These are phyloP conservation scores for Teleiodes luculella DNA, from an alignment of 2,888 invertebrate species.

Conservation along the genomic window DNA sequence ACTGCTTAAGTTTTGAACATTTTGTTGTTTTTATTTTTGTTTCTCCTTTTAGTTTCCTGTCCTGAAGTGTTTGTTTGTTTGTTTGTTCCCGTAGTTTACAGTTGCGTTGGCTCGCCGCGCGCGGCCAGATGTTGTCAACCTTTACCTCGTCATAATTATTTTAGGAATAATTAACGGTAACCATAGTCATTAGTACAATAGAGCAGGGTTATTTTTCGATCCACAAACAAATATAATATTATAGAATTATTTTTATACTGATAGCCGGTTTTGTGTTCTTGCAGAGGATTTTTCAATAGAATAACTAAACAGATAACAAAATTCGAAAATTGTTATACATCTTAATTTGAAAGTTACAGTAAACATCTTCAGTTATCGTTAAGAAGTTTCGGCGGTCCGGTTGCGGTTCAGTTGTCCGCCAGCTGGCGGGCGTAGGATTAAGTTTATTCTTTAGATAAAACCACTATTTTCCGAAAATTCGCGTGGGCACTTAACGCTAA, in stretches of 20 bases:
- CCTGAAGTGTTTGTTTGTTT: constrained; percentile 48
- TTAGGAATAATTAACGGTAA: constrained; percentile 76
- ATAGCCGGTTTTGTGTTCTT: constrained; percentile 75
- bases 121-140: constrained; percentile 70
- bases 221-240: constrained; percentile 74
- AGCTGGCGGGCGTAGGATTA: constrained; percentile 64
- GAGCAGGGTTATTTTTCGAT: constrained; percentile 79
- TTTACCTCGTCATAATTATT: constrained; percentile 75
- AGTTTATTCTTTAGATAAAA: constrained; percentile 74
- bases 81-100: constrained; percentile 44
- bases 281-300: constrained; percentile 67
- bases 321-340: constrained; percentile 67
- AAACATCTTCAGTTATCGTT: constrained; percentile 68
- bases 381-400: constrained; percentile 64
- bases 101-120: constrained; percentile 47
- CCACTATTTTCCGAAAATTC: constrained; percentile 52
- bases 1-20: constrained; percentile 76
- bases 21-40: constrained; percentile 71
- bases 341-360: constrained; percentile 56
- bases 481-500: constrained; percentile 47
- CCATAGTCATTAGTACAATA: constrained; percentile 77
- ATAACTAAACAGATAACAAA: constrained; percentile 57
- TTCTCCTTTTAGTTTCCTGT: constrained; percentile 52
- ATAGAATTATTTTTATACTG: constrained; percentile 78
- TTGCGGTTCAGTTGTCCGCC: constrained; percentile 64